Evolutionary conservation across 2,797 vertebrate species (phyloP).

Genomic region (Podarcis lilfordi): DNA sequence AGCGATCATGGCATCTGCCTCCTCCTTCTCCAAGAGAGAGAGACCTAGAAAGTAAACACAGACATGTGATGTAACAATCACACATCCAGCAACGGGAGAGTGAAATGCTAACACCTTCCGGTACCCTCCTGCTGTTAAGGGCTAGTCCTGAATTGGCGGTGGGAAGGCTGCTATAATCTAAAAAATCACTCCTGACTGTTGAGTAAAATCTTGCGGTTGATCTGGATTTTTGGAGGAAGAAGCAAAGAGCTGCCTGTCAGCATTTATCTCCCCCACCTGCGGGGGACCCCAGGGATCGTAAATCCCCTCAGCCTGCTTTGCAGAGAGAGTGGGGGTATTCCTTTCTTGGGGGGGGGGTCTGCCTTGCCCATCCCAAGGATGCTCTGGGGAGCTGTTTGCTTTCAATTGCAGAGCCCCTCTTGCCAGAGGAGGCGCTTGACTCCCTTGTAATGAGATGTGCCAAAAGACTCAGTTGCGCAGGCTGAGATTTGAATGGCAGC

Average conservation of each 20-base stretch:
- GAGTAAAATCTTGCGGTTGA: neutral
- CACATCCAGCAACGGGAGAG: too few relatives aligned
- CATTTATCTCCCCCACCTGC: neutral
- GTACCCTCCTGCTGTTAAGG: too few relatives aligned
- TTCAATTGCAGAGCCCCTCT: constrained; percentile 8
- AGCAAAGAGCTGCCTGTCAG: neutral
- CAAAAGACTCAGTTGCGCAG: neutral
- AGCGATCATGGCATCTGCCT: too few relatives aligned
- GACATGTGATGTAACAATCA: too few relatives aligned
- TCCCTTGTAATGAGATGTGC: neutral
- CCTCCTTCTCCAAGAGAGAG: too few relatives aligned
- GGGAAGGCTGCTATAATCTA: too few relatives aligned
- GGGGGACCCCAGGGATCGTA: neutral
- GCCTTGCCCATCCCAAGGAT: constrained; percentile 14
- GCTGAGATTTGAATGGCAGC: constrained; percentile 4
- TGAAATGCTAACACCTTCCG: too few relatives aligned
- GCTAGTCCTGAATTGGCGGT: too few relatives aligned
- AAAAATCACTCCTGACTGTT: too few relatives aligned
- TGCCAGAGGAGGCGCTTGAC: constrained; percentile 15
- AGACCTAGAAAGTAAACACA: too few relatives aligned
- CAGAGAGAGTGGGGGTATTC: neutral
- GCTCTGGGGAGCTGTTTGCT: constrained; percentile 28
- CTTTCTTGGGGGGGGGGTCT: neutral
- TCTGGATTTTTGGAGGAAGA: neutral
- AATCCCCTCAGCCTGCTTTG: neutral